Base-by-base conservation (phyloP, 2,113 vertebrate genomes). In the Pandion haliaetus region DNA sequence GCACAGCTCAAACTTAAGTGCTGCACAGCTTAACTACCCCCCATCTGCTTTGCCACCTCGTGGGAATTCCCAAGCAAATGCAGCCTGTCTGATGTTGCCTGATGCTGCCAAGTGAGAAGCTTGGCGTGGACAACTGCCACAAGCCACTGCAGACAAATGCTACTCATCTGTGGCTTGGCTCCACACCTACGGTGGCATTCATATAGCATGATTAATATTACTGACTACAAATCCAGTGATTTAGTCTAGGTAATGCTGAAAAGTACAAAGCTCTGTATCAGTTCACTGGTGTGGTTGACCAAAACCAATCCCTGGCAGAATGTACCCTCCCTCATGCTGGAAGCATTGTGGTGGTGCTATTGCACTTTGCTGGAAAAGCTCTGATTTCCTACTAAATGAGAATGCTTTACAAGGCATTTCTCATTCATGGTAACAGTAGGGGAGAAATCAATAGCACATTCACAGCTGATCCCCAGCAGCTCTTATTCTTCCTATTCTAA, bases 381-480 rank as follows among this genome's bases (percentile, higher is more conserved):
- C 79, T 40, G 36, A 52, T 87, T 95, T 97, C 61, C 67, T 40
- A 8, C 61, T 93, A 93, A 95, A 95, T 96, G 69, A 59, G 52
- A 90, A 89, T 52, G 77, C n/a, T 92, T 95, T 84, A 76, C 38
- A 86, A 84, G 62, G 66, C 65, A 92, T 93, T 96, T 93, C 80
- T 96, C 80, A 92, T 96, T 96, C 88, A 93, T 77, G 62, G 59
- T 76, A 96, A 87, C 92, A 92, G 88, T 69, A 82, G 93, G 88
- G 88, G 58, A 88, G 93, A 95, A 97, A 97, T 96, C 94, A 95
- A 94, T 95, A 96, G 25, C 40, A 77, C 81, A 84, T 94, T 96
- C 92, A 92, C 61, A 84, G 85, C 61, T 67, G 59, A 92, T 91
- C 72, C 62, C 65, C 63, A 88, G 82, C 55, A 91, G 54, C 34